Percentiles rank a stretch among this genome's conserved stretches.
Evolutionary conservation across 1,140 invertebrate genomes (phyloP).

Genomic region (Papilio machaon): DNA sequence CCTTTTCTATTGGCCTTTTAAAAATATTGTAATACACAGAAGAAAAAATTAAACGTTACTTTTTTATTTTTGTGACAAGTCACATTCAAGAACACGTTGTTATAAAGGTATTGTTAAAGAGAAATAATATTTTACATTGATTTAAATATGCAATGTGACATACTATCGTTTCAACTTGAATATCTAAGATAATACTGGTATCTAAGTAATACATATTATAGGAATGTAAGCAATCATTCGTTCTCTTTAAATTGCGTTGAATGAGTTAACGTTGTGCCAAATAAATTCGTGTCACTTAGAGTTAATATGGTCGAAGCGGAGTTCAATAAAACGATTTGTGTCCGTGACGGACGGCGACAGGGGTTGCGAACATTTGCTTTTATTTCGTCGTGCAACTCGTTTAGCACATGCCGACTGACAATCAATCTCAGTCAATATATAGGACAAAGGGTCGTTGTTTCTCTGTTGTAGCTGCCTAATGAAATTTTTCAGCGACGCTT

Average conservation of each 20-base stretch:
- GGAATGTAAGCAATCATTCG: not conserved
- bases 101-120: too few species aligned
- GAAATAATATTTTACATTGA: too few species aligned
- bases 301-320: constrained; percentile 61
- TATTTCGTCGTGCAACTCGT: constrained; percentile 74
- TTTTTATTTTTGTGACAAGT: too few species aligned
- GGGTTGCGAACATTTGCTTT: constrained; percentile 73
- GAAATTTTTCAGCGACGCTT: constrained; percentile 67
- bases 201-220: not conserved
- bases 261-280: constrained; percentile 36
- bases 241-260: not conserved
- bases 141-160: too few species aligned
- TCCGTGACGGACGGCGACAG: constrained; percentile 69
- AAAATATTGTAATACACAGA: not conserved
- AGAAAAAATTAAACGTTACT: too few species aligned
- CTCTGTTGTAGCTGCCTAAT: constrained; percentile 64
- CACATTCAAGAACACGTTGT: too few species aligned
- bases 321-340: constrained; percentile 70
- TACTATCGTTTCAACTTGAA: too few species aligned
- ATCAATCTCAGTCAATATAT: constrained; percentile 79
- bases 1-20: not conserved
- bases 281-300: constrained; percentile 54
- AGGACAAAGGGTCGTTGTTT: constrained; percentile 72
- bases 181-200: too few species aligned
- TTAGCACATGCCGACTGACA: constrained; percentile 75